phyloP scores from a whole-genome alignment of 2,888 invertebrate genomes.

The Conistra vaccinii region DNA sequence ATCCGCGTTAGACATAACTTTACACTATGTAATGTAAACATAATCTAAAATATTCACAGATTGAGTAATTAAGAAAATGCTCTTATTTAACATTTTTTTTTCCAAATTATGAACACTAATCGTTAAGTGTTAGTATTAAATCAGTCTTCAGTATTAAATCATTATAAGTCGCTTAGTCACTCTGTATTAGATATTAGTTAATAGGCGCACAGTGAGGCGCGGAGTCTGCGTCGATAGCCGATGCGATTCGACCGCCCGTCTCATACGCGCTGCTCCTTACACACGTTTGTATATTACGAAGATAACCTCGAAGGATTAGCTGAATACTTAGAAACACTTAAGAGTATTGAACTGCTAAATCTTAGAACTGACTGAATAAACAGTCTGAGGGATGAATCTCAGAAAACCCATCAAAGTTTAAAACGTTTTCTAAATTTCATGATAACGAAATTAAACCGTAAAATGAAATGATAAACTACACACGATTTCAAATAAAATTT shows the following conservation, averaged over 20 bases:
- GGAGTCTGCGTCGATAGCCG: conserved; percentile 81
- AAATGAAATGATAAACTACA: neutral
- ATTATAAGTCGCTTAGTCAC: too few relatives aligned
- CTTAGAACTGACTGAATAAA: conserved; percentile 22
- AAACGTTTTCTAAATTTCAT: neutral
- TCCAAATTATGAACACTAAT: too few relatives aligned
- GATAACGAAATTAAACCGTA: neutral
- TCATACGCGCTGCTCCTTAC: conserved; percentile 69
- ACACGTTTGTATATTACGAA: conserved; percentile 44
- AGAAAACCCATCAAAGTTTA: neutral
- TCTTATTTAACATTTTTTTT: too few relatives aligned
- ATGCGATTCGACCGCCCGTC: conserved; percentile 72
- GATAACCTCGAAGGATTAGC: conserved; percentile 54
- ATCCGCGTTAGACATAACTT: too few relatives aligned
- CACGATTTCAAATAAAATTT: neutral
- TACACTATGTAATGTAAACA: too few relatives aligned
- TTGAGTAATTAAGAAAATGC: too few relatives aligned
- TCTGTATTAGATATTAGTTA: conserved; percentile 76
- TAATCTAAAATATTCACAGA: too few relatives aligned
- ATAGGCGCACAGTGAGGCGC: conserved; percentile 75
- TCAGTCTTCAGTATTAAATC: too few relatives aligned
- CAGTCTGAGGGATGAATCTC: neutral
- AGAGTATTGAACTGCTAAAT: conserved; percentile 25
- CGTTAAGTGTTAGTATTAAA: too few relatives aligned
- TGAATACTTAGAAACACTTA: conserved; percentile 38